Base-by-base conservation (phyloP, 2,113 vertebrate genomes). In the Oncorhynchus tshawytscha region DNA sequence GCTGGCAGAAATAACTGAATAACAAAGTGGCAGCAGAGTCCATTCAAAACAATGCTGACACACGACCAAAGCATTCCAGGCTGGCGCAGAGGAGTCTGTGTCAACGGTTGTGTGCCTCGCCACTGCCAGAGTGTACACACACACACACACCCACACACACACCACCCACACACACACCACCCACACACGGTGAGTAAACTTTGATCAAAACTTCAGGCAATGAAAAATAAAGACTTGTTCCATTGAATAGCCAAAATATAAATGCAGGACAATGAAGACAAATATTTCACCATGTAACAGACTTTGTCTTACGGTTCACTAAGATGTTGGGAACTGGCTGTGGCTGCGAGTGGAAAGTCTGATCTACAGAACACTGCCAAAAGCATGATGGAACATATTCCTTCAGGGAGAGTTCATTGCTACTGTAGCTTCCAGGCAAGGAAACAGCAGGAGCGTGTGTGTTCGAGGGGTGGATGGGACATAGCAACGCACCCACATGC, bases 361-460 rank as follows among this genome's bases (percentile, higher is more conserved):
- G 54, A 57, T 5, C 16, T 57, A 15, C 13, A 20, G 20, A 67
- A 22, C 70, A 48, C 75, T 83, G 76, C 84, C 77, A 75, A 77
- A 72, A 71, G 71, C 71, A 62, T 45, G 73, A 82, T 60, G 74
- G 78, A 85, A 81, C 67, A 11, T 73, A 71, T 85, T 80, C 78
- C 73, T 75, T 89, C 86, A 67, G 76, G 13, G 70, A 77, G 73
- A 3, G 83, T 71, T 82, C 81, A 73, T 73, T 80, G 79, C 82
- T 81, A 45, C 39, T 45, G 39, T 45, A 87, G 84, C 86, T 86
- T 81, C 90, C 87, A 82, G 82, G 88, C 81, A 88, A 83, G 79
- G 88, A 88, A 89, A 89, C 87, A 70, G 81, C 77, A 20, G 75
- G 75, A 81, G 84, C 34, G 74, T 5, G 45, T 49, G 34, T 45